Evolutionary conservation across 2,888 invertebrate species (phyloP), one percentile per base, ranked within the genome.

Genomic region (Agrenia bidenticulata): DNA sequence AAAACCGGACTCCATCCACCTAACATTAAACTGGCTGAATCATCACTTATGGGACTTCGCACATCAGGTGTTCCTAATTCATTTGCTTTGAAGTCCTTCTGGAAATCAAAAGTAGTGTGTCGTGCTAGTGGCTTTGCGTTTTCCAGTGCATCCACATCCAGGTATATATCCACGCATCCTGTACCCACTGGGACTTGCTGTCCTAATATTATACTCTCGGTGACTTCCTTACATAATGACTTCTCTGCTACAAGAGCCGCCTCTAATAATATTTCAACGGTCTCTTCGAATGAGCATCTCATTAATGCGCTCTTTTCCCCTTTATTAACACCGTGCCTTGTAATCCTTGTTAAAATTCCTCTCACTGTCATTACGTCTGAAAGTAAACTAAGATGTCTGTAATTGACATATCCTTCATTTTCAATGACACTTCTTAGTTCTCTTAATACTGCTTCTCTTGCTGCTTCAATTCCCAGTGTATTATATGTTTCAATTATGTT

Each of bases 341-440:
- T 99, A 80, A 99, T 99, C 73, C 99, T 99, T 99, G 99, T 99
- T 80, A 99, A 87, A 83, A 99, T 98, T 80, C 99, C 99, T 81
- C 99, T 99, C 21, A 97, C 96, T 1, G 99, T 99, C 99, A 99
- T 99, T 2, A 99, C 96, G 82, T 99, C 99, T 83, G 99, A 99
- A 79, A 99, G 87, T 81, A 99, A 86, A 24, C 99, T 97, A 81
- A 99, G 87, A 82, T 99, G 99, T 45, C 99, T 92, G 81, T 99
- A 99, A 85, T 99, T 99, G 79, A 99, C 99, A 85, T 99, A 99
- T 77, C 99, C 99, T 80, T 99, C 99, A 84, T 99, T 99, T 80
- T 96, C 94, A 79, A 99, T 85, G 57, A 99, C 99, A 78, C 96
- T 93, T 79, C 97, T 96, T 97, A 99, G 99, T 86, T 99, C 99